phyloP scores from a whole-genome alignment of 1,140 invertebrate species.

The Penaeus vannamei region DNA sequence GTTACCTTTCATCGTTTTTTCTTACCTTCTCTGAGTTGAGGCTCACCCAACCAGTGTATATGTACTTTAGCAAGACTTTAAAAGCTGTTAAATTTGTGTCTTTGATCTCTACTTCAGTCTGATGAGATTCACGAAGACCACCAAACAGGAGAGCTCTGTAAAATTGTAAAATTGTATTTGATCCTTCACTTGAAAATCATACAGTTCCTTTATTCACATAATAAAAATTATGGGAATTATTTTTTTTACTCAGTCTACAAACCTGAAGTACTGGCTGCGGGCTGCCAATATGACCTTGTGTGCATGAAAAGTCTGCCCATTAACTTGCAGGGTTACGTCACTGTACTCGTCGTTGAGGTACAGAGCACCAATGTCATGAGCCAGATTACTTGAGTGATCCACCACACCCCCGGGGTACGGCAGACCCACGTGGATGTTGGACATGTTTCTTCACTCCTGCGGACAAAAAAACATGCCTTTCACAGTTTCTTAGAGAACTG shows the following conservation, averaged over 20 bases:
- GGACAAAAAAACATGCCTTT: constrained; percentile 18
- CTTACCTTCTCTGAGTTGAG: constrained; percentile 80
- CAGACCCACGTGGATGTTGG: constrained; percentile 66
- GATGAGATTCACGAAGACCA: constrained; percentile 89
- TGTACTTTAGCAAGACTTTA: constrained; percentile 91
- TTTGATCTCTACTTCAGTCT: constrained; percentile 87
- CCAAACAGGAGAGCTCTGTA: constrained; percentile 87
- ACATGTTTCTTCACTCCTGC: constrained; percentile 56
- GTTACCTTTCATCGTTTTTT: background rate
- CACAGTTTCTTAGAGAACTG: background rate
- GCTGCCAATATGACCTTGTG: constrained; percentile 94
- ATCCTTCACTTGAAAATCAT: too few species aligned
- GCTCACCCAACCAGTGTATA: constrained; percentile 93
- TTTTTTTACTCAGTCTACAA: constrained; percentile 42
- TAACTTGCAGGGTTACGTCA: constrained; percentile 91
- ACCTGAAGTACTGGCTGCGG: constrained; percentile 94
- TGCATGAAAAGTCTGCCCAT: constrained; percentile 85
- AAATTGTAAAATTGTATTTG: constrained; percentile 25
- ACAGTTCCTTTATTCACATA: too few species aligned
- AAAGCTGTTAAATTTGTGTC: constrained; percentile 91
- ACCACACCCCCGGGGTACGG: constrained; percentile 64
- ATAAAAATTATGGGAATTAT: too few species aligned
- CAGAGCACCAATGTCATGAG: constrained; percentile 72
- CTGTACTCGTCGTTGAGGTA: constrained; percentile 91
- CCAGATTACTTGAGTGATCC: constrained; percentile 66